Percentiles rank a stretch among this genome's conserved stretches.
phyloP scores from a whole-genome alignment of 2,888 invertebrate species.

The Meteorus cinctellus region DNA sequence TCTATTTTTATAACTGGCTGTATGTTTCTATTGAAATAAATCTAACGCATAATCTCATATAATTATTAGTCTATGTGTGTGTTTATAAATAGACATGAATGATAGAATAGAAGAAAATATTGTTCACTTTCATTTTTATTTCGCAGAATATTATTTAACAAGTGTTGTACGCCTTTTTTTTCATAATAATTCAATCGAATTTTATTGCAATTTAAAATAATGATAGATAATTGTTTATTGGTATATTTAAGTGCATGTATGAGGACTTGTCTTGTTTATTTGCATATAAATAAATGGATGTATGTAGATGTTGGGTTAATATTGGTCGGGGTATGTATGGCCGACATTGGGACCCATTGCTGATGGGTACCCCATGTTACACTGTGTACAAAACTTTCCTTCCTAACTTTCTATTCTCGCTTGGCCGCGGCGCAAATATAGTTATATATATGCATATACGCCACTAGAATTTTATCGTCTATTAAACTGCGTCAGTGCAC shows the following conservation, averaged over 20 bases:
- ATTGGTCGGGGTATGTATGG: slow-evolving; percentile 31
- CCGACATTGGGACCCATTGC: slow-evolving; percentile 33
- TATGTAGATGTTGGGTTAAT: neutral
- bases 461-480: slow-evolving; percentile 33
- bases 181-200: neutral
- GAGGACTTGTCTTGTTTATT: neutral
- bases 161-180: neutral
- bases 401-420: slow-evolving; percentile 55
- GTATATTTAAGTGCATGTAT: neutral
- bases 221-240: slow-evolving; percentile 1
- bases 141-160: neutral
- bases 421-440: slow-evolving; percentile 13
- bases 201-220: neutral
- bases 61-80: neutral
- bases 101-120: neutral
- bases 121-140: neutral
- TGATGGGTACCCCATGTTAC: slow-evolving; percentile 44
- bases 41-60: neutral
- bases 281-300: neutral
- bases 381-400: slow-evolving; percentile 51
- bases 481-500: slow-evolving; percentile 29
- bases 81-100: neutral
- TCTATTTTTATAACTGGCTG: neutral
- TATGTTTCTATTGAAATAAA: neutral
- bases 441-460: slow-evolving; percentile 1